Conservation (phyloP, 2,888 invertebrate genomes). For the Galeopsomyia nigrocyanea region DNA sequence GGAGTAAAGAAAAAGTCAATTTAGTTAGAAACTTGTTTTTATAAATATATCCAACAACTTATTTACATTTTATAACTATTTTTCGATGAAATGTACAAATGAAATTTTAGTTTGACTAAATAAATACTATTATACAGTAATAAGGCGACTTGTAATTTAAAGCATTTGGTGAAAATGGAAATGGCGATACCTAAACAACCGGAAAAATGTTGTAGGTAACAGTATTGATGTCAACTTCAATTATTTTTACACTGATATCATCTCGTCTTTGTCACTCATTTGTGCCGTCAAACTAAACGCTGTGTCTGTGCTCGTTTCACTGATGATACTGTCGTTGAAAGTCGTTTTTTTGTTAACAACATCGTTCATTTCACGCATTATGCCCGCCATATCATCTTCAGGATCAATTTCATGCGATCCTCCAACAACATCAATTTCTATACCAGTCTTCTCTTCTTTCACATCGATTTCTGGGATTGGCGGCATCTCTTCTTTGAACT, state of each 20-base stretch:
- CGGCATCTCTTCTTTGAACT: slow-evolving; percentile 60
- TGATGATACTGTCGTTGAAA: slow-evolving; percentile 64
- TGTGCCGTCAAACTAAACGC: slow-evolving; percentile 66
- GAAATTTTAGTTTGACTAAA: slow-evolving; percentile 22
- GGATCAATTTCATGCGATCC: slow-evolving; percentile 64
- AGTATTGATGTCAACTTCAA: background rate
- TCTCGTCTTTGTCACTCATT: slow-evolving; percentile 64
- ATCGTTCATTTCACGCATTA: slow-evolving; percentile 67
- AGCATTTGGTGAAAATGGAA: slow-evolving; percentile 11
- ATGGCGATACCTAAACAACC: slow-evolving; percentile 21
- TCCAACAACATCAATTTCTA: slow-evolving; percentile 60
- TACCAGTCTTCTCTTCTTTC: slow-evolving; percentile 23
- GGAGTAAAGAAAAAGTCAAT: background rate
- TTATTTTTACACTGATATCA: slow-evolving; percentile 50
- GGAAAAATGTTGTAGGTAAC: background rate
- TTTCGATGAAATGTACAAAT: slow-evolving; percentile 18
- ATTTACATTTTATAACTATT: slow-evolving; percentile 31
- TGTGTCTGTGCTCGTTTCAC: slow-evolving; percentile 67
- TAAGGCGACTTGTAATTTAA: slow-evolving; percentile 11
- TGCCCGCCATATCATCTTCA: slow-evolving; percentile 66
- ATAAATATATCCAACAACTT: slow-evolving; percentile 44
- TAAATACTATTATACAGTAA: slow-evolving; percentile 26
- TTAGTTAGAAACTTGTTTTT: slow-evolving; percentile 31
- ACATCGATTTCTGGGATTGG: slow-evolving; percentile 42
- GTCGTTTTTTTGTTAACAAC: slow-evolving; percentile 58